A percentile compares a stretch with the other conserved stretches of the same genome.
These are phyloP conservation scores for Pelagia noctiluca DNA, from an alignment of 30 jellyfish, hydroid and myxozoan genomes.

Conservation along the genomic window DNA sequence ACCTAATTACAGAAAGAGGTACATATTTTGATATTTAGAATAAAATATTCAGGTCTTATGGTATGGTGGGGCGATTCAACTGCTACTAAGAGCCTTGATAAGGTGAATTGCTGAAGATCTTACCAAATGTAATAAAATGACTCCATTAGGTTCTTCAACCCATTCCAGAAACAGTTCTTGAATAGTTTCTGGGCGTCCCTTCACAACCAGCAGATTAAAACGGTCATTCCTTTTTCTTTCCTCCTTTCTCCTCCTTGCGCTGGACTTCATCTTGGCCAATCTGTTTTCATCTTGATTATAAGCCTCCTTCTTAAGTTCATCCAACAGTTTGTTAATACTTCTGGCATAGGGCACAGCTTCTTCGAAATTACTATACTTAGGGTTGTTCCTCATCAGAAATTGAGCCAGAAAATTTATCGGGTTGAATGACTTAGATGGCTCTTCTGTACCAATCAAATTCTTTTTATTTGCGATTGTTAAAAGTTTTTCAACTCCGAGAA, in stretches of 20 bases:
- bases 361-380: slow-evolving; percentile 85
- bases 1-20: too few species aligned
- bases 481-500: slow-evolving; percentile 83
- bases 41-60: too few species aligned
- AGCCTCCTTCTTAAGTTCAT: slow-evolving; percentile 78
- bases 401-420: slow-evolving; percentile 90
- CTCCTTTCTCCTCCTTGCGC: slow-evolving; percentile 74
- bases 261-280: slow-evolving; percentile 77
- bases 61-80: too few species aligned
- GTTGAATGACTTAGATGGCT: slow-evolving; percentile 60
- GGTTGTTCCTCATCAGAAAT: slow-evolving; percentile 89
- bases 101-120: too few species aligned
- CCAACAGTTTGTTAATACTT: slow-evolving; percentile 71
- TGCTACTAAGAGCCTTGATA: too few species aligned
- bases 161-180: slow-evolving; percentile 81
- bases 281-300: slow-evolving; percentile 76
- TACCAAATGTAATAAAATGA: slow-evolving; percentile 79
- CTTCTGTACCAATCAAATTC: slow-evolving; percentile 51
- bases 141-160: slow-evolving; percentile 77
- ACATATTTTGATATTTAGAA: too few species aligned
- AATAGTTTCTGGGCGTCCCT: slow-evolving; percentile 79
- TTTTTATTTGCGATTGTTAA: slow-evolving; percentile 53
- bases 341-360: slow-evolving; percentile 89
- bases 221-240: slow-evolving; percentile 62
- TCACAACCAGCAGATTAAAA: slow-evolving; percentile 43